These are phyloP conservation scores for Atherinomorus stipes DNA, from an alignment of 2,113 vertebrate genomes.

Conservation along the genomic window DNA sequence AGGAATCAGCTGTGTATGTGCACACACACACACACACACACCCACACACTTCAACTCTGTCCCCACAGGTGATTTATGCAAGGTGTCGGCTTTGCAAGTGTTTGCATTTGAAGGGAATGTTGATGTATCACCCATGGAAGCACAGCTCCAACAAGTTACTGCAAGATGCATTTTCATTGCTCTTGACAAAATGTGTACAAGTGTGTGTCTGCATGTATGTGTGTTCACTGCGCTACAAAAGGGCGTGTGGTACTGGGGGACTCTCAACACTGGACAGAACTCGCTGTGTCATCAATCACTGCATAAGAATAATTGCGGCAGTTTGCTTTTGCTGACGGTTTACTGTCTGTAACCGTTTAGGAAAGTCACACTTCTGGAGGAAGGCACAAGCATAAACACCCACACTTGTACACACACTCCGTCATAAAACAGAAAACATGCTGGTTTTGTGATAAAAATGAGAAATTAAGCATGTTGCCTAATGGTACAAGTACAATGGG, in stretches of 20 bases:
- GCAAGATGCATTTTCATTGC: conserved; percentile 56
- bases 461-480: neutral
- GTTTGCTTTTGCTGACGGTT: conserved; percentile 63
- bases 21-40: conserved; percentile 20
- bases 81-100: conserved; percentile 67
- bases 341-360: conserved; percentile 60
- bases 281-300: conserved; percentile 71
- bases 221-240: conserved; percentile 30
- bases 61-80: conserved; percentile 76
- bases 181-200: conserved; percentile 52
- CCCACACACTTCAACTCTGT: conserved; percentile 19
- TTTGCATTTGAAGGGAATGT: conserved; percentile 74
- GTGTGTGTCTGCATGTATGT: conserved; percentile 21
- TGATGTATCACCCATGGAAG: conserved; percentile 69
- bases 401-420: neutral
- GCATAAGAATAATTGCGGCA: conserved; percentile 65
- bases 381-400: conserved; percentile 2
- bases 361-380: conserved; percentile 26
- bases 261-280: conserved; percentile 49
- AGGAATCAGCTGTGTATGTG: conserved; percentile 13
- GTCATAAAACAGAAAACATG: neutral
- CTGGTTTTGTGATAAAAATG: neutral
- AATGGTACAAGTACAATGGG: neutral
- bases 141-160: conserved; percentile 63
- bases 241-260: conserved; percentile 29